Conservation (phyloP, 2,113 vertebrate species). For the Stercorarius parasiticus region DNA sequence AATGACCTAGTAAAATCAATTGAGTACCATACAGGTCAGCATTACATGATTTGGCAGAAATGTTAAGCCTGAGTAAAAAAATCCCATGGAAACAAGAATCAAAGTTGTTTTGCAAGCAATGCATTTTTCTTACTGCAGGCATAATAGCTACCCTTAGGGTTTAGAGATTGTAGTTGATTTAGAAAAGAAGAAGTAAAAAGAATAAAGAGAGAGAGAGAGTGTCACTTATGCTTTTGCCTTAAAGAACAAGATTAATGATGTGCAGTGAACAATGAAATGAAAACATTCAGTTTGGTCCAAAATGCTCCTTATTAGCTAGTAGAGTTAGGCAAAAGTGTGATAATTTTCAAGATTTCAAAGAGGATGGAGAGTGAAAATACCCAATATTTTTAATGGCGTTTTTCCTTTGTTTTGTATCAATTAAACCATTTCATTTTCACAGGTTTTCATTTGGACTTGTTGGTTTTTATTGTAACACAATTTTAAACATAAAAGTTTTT, state of each 20-base stretch:
- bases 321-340: neutral
- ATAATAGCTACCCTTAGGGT: constrained; percentile 40
- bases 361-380: neutral
- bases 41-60: constrained; percentile 7
- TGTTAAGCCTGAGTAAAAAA: constrained; percentile 3
- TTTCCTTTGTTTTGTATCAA: neutral
- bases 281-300: neutral
- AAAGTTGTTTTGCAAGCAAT: constrained; percentile 38
- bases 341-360: neutral
- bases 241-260: constrained; percentile 51
- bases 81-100: constrained; percentile 5
- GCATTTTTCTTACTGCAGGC: constrained; percentile 40
- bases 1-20: constrained; percentile 26
- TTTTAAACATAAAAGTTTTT: neutral
- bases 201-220: neutral
- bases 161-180: constrained; percentile 29
- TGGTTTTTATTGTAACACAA: neutral
- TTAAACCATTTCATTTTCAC: neutral
- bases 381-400: neutral
- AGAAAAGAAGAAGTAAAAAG: neutral
- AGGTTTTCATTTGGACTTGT: neutral
- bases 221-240: neutral
- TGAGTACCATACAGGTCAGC: neutral
- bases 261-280: constrained; percentile 19
- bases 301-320: neutral